A percentile compares a stretch with the other conserved stretches of the same genome.
These are phyloP conservation scores for Clarias laeviceps DNA, from an alignment of 2,797 vertebrate species.

Conservation along the genomic window DNA sequence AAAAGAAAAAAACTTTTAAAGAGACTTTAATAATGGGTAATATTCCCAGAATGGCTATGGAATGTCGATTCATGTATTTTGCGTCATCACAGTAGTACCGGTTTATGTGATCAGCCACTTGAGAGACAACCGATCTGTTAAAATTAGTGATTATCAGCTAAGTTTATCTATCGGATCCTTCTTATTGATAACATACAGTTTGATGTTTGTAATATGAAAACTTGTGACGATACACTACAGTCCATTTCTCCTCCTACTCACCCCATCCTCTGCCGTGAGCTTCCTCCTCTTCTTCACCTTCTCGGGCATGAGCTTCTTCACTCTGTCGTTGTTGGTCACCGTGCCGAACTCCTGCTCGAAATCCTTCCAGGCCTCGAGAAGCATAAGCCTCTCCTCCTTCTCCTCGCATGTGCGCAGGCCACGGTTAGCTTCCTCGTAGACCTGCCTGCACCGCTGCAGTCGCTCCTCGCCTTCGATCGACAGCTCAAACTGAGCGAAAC, in stretches of 20 bases:
- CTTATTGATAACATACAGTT: neutral
- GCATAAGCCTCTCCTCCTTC: conserved; percentile 95
- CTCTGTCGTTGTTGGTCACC: conserved; percentile 75
- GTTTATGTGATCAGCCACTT: no score
- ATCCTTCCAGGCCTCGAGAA: conserved; percentile 90
- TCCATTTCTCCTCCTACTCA: conserved; percentile 67
- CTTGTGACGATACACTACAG: neutral
- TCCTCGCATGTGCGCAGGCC: conserved; percentile 92
- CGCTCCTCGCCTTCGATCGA: conserved; percentile 79
- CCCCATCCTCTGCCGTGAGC: conserved; percentile 96
- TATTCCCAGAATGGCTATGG: no score
- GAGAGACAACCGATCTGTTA: no score
- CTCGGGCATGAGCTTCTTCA: conserved; percentile 91
- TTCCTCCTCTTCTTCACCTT: conserved; percentile 99
- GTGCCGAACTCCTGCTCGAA: conserved; percentile 90
- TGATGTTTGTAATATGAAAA: neutral
- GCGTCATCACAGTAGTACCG: no score
- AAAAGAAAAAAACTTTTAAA: no score
- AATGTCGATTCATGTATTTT: no score
- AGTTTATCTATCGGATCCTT: no score
- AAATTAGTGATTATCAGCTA: no score
- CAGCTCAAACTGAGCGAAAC: conserved; percentile 92
- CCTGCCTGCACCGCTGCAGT: conserved; percentile 82
- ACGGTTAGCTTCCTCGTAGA: conserved; percentile 95
- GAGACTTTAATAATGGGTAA: no score